A percentile compares a stretch with the other conserved stretches of the same genome.
These are phyloP conservation scores for Pogonognathellus flavescens DNA, from an alignment of 1,140 invertebrate species.

Conservation along the genomic window DNA sequence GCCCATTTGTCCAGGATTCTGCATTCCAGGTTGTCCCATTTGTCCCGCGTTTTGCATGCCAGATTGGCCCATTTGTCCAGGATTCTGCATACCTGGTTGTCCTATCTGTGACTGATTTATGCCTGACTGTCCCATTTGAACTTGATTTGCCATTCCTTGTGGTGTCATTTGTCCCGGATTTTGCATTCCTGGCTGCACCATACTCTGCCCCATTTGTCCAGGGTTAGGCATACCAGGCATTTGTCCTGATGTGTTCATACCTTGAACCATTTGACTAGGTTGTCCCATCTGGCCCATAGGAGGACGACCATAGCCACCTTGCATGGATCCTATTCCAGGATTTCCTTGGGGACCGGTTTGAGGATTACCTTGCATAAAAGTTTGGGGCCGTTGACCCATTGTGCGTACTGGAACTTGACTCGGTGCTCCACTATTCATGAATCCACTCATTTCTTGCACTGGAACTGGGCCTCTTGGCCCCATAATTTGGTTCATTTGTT, in stretches of 20 bases:
- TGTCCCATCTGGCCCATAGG: constrained; percentile 54
- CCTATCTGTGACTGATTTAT: constrained; percentile 48
- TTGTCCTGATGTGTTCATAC: constrained; percentile 49
- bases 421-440: constrained; percentile 54
- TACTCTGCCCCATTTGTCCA: constrained; percentile 54
- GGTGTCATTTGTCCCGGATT: constrained; percentile 55
- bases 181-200: constrained; percentile 51
- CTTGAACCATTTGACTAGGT: constrained; percentile 21
- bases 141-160: constrained; percentile 3
- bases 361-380: constrained; percentile 56
- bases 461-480: constrained; percentile 75
- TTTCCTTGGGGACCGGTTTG: constrained; percentile 31
- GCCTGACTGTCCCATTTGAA: constrained; percentile 22
- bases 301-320: constrained; percentile 36
- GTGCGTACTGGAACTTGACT: constrained; percentile 67
- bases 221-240: constrained; percentile 56
- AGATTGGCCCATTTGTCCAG: constrained; percentile 16
- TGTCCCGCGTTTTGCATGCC: constrained; percentile 40
- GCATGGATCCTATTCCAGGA: constrained; percentile 49
- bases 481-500: constrained; percentile 65
- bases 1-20: constrained; percentile 46
- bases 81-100: constrained; percentile 28
- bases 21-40: constrained; percentile 10
- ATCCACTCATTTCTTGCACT: constrained; percentile 66
- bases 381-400: constrained; percentile 45